These are phyloP conservation scores for Colletes latitarsis DNA, from an alignment of 1,140 invertebrate genomes.

Conservation along the genomic window DNA sequence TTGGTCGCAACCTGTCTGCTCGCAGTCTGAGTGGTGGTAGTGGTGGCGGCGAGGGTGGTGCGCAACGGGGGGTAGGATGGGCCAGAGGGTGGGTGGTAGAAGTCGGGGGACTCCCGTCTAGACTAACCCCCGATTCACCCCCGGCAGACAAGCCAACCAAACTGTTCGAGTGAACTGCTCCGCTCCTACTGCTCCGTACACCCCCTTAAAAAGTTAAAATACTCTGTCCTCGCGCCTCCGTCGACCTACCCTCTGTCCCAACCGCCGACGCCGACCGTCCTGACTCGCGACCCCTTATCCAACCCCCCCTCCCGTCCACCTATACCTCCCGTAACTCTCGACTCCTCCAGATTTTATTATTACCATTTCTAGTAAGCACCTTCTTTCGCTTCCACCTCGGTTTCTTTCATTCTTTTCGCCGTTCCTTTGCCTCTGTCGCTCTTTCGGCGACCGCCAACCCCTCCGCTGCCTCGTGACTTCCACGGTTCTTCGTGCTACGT, in stretches of 20 bases:
- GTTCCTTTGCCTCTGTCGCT: background rate
- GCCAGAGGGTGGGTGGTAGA: conserved; percentile 49
- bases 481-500: conserved; percentile 48
- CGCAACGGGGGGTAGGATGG: conserved; percentile 34
- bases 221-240: conserved; percentile 73
- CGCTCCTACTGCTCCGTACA: conserved; percentile 64
- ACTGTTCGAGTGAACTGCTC: conserved; percentile 78
- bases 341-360: conserved; percentile 77
- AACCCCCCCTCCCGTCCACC: too few relatives aligned
- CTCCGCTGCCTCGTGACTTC: too few relatives aligned
- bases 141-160: conserved; percentile 76
- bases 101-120: conserved; percentile 76
- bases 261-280: conserved; percentile 33
- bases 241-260: conserved; percentile 56
- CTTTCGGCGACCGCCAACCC: too few relatives aligned
- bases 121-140: conserved; percentile 72
- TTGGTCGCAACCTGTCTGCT: conserved; percentile 77
- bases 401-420: conserved; percentile 42
- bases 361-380: conserved; percentile 74
- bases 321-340: conserved; percentile 15
- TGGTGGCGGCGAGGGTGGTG: conserved; percentile 57
- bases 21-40: conserved; percentile 72
- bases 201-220: conserved; percentile 78
- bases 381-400: conserved; percentile 61
- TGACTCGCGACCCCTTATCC: conserved; percentile 27